Evolutionary conservation across 2,888 invertebrate genomes (phyloP).

Genomic region (Neuroscelio doddi): DNA sequence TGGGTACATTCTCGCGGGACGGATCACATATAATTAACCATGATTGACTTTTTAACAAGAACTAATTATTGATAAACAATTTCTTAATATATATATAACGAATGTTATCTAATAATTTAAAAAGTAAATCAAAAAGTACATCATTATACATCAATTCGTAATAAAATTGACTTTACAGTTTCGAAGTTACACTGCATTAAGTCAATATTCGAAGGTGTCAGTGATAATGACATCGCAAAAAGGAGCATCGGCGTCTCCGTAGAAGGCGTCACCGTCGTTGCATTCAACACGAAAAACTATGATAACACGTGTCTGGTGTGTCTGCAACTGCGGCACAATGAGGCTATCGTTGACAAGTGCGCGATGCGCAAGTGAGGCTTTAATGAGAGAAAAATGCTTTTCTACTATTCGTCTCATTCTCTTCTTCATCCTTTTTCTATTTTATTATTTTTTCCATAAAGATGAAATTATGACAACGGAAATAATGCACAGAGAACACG

Average conservation of each 20-base stretch:
- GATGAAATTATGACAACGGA: neutral
- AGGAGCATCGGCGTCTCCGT: neutral
- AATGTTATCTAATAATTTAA: no score
- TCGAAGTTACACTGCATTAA: no score
- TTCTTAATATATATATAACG: no score
- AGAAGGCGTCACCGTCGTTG: neutral
- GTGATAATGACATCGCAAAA: neutral
- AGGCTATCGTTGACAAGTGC: slow-evolving; percentile 6
- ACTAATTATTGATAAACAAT: no score
- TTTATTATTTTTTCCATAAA: neutral
- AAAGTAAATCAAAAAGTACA: no score
- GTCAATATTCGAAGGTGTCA: no score
- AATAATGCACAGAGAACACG: neutral
- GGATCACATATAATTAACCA: no score
- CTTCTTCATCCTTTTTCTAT: neutral
- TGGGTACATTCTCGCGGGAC: no score
- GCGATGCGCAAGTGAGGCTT: slow-evolving; percentile 12
- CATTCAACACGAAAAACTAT: neutral
- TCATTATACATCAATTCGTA: no score
- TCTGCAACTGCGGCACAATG: slow-evolving; percentile 4
- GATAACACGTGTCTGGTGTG: slow-evolving; percentile 10
- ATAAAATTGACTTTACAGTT: no score
- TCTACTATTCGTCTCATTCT: slow-evolving; percentile 1
- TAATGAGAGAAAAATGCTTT: slow-evolving; percentile 25
- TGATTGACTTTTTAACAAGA: no score